These are phyloP conservation scores for Eubasilissa regina DNA, from an alignment of 1,140 invertebrate species.

Conservation along the genomic window DNA sequence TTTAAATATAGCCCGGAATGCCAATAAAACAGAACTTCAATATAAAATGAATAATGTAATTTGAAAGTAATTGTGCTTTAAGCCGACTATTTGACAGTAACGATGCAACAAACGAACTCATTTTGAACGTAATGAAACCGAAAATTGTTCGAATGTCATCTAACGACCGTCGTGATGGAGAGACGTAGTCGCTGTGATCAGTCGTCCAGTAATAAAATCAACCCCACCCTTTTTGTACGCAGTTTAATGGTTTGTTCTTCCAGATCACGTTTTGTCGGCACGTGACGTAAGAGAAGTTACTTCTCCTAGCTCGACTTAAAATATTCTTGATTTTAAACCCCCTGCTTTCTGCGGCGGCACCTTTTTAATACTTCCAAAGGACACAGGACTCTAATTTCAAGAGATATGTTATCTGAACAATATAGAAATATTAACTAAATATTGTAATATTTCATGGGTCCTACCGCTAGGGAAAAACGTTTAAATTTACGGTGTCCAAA, in stretches of 20 bases:
- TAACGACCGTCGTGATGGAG: slow-evolving; percentile 28
- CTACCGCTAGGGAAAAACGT: too few species aligned
- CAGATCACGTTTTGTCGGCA: slow-evolving; percentile 29
- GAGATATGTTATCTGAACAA: slow-evolving; percentile 30
- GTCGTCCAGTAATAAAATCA: slow-evolving; percentile 7
- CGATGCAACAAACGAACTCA: slow-evolving; percentile 20
- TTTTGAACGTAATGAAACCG: slow-evolving; percentile 34
- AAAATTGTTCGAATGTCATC: slow-evolving; percentile 26
- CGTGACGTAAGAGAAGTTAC: slow-evolving; percentile 39
- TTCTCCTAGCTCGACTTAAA: slow-evolving; percentile 17
- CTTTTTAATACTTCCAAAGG: slow-evolving; percentile 19
- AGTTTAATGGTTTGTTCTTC: slow-evolving; percentile 44
- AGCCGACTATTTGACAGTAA: slow-evolving; percentile 12
- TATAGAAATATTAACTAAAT: slow-evolving; percentile 18
- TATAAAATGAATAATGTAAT: not conserved
- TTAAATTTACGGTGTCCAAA: too few species aligned
- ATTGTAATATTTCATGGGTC: too few species aligned
- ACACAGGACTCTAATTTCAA: slow-evolving; percentile 12
- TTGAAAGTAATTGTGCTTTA: not conserved
- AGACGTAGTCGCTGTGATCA: not conserved
- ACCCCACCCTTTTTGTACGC: slow-evolving; percentile 3
- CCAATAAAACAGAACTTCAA: too few species aligned
- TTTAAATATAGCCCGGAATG: too few species aligned
- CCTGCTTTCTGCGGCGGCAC: slow-evolving; percentile 23
- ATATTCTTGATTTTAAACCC: slow-evolving; percentile 28